Evolutionary conservation across 2,888 invertebrate genomes (phyloP).

Genomic region (Lasioglossum marginatum): DNA sequence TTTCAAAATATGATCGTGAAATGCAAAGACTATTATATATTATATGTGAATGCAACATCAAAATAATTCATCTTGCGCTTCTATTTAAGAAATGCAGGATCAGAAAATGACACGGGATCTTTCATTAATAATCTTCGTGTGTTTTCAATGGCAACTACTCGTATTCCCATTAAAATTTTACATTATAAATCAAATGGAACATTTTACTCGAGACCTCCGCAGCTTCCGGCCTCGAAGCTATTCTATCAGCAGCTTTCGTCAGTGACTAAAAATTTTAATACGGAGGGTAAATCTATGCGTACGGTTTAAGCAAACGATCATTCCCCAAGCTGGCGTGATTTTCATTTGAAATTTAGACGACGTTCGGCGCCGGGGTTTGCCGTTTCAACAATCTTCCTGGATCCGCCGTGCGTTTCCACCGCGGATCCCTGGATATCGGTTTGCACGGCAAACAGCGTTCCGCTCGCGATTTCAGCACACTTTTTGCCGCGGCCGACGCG

Average conservation of each 20-base stretch:
- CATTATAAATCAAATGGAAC: too few relatives aligned
- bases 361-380: not conserved
- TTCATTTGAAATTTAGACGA: not conserved
- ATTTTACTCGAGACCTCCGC: too few relatives aligned
- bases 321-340: not conserved
- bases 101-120: too few relatives aligned
- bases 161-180: too few relatives aligned
- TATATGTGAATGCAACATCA: too few relatives aligned
- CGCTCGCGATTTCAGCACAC: slow-evolving; percentile 40
- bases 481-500: slow-evolving; percentile 43
- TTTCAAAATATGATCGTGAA: too few relatives aligned
- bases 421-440: slow-evolving; percentile 9
- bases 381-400: not conserved
- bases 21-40: too few relatives aligned
- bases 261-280: not conserved
- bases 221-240: not conserved
- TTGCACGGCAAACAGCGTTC: slow-evolving; percentile 18
- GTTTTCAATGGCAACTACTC: too few relatives aligned
- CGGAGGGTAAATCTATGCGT: not conserved
- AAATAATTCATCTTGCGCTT: too few relatives aligned
- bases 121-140: too few relatives aligned
- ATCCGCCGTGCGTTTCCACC: not conserved
- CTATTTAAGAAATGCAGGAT: too few relatives aligned
- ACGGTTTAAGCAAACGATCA: not conserved
- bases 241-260: not conserved